Evolutionary conservation across 1,140 invertebrate species (phyloP).

Genomic region (Lutraria rhynchaena): DNA sequence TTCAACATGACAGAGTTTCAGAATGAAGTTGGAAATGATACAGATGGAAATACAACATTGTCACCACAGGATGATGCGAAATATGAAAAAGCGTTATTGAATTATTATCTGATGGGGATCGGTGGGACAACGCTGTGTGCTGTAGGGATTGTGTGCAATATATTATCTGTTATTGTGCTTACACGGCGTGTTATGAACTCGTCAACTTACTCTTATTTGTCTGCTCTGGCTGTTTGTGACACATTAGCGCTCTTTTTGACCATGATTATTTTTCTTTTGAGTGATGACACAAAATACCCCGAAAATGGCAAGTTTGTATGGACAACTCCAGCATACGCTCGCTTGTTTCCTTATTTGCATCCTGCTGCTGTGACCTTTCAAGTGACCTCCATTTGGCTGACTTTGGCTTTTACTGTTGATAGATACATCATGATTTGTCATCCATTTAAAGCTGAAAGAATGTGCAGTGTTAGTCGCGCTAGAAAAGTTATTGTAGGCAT

Average conservation of each 20-base stretch:
- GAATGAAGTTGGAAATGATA: background rate
- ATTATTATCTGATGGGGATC: slow-evolving; percentile 80
- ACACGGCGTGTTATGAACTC: slow-evolving; percentile 77
- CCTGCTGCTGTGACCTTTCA: slow-evolving; percentile 79
- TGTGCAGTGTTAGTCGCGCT: slow-evolving; percentile 77
- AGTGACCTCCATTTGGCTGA: slow-evolving; percentile 82
- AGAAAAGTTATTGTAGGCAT: slow-evolving; percentile 74
- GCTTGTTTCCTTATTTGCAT: slow-evolving; percentile 79
- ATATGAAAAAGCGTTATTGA: slow-evolving; percentile 63
- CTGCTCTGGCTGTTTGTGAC: slow-evolving; percentile 80
- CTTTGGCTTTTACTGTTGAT: slow-evolving; percentile 81
- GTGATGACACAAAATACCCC: slow-evolving; percentile 74
- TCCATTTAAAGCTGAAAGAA: slow-evolving; percentile 79
- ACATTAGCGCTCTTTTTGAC: slow-evolving; percentile 77
- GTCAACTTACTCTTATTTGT: slow-evolving; percentile 80
- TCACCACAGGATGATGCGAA: slow-evolving; percentile 5
- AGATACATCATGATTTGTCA: slow-evolving; percentile 83
- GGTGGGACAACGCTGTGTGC: slow-evolving; percentile 76
- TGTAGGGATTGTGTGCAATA: slow-evolving; percentile 80
- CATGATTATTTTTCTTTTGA: slow-evolving; percentile 66
- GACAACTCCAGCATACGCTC: slow-evolving; percentile 68
- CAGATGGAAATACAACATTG: background rate
- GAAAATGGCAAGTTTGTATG: slow-evolving; percentile 54
- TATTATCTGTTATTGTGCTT: slow-evolving; percentile 79
- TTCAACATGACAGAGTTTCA: slow-evolving; percentile 14